phyloP scores from a whole-genome alignment of 2,113 vertebrate genomes.

The Xiphophorus couchianus region DNA sequence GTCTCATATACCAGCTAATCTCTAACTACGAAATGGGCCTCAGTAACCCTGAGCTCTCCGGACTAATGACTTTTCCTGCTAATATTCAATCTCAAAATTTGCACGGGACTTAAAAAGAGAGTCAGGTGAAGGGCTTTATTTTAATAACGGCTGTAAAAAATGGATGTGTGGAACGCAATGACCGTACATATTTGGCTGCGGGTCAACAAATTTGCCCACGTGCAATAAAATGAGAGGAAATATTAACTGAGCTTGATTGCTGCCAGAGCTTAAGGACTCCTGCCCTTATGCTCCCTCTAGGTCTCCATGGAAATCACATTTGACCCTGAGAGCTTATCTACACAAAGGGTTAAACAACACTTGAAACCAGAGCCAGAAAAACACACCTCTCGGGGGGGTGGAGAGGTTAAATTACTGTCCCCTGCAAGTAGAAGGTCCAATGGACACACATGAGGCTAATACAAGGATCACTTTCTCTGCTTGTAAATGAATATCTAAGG shows the following conservation, averaged over 20 bases:
- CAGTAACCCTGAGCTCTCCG: slow-evolving; percentile 51
- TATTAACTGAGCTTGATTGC: slow-evolving; percentile 70
- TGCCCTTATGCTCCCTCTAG: slow-evolving; percentile 26
- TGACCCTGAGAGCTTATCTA: slow-evolving; percentile 55
- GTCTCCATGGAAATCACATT: slow-evolving; percentile 34
- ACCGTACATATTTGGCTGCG: slow-evolving; percentile 35
- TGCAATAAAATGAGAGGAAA: slow-evolving; percentile 66
- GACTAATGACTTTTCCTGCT: slow-evolving; percentile 60
- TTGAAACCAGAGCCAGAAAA: slow-evolving; percentile 36
- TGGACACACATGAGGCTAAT: slow-evolving; percentile 28
- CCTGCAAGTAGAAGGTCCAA: slow-evolving; percentile 19
- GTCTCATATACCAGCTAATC: slow-evolving; percentile 56
- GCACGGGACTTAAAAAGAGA: slow-evolving; percentile 14
- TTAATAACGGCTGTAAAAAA: slow-evolving; percentile 52
- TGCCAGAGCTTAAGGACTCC: slow-evolving; percentile 35
- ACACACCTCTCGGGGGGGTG: slow-evolving; percentile 23
- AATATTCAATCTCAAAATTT: slow-evolving; percentile 69
- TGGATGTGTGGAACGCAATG: slow-evolving; percentile 38
- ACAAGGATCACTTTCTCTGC: slow-evolving; percentile 39
- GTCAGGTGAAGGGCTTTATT: slow-evolving; percentile 58
- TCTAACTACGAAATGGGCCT: slow-evolving; percentile 47
- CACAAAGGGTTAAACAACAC: slow-evolving; percentile 56
- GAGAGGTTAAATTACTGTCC: slow-evolving; percentile 24
- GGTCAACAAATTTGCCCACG: slow-evolving; percentile 49
- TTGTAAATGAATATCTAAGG: slow-evolving; percentile 61